Base-by-base conservation (phyloP, 2,888 invertebrate species). In the Neria commutata region DNA sequence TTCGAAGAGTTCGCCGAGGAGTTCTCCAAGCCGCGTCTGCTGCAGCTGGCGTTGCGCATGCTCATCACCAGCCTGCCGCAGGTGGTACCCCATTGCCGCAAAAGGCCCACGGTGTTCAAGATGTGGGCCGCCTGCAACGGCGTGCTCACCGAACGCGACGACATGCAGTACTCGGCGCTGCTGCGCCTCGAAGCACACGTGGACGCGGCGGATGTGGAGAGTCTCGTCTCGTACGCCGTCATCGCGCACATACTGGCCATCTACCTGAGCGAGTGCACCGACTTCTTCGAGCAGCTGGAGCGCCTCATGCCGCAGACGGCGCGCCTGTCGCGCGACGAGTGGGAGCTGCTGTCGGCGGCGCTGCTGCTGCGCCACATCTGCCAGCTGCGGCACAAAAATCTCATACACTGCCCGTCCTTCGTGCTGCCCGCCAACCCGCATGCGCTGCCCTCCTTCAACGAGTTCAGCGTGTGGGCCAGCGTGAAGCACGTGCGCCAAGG, bases 361-460 rank as follows among this genome's bases (percentile, higher is more conserved):
- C 56, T 72, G 58, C 60, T 72, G 54, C 59, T 72, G 58, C 72
- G 72, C 4, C 72, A 72, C 61, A 68, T 72, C 37, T 63, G 67
- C 53, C 72, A 72, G 58, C 37, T 72, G 62, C 65, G 72, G 24
- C 72, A 72, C 62, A 66, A 71, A 56, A 67, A 71, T 51, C 67
- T 72, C 47, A 67, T 71, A 51, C 67, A 67, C 64, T 69, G 72
- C 64, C 72, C 71, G 58, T 72, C 72, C 46, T 72, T 72, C 55
- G 72, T 72, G 57, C 64, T 72, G 65, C 72, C 72, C 54, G 62
- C 67, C 55, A 70, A 72, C 69, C 72, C 72, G 37, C 72, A 71
- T 49, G 64, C 71, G 26, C 64, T 72, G 56, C 67, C 72, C 49
- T 68, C 72, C 34, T 63, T 67, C 53, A 65, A 72, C 49, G 72